A percentile compares a stretch with the other conserved stretches of the same genome.
Evolutionary conservation across 2,113 vertebrate species (phyloP).

Genomic region (Leucopternis melanops): DNA sequence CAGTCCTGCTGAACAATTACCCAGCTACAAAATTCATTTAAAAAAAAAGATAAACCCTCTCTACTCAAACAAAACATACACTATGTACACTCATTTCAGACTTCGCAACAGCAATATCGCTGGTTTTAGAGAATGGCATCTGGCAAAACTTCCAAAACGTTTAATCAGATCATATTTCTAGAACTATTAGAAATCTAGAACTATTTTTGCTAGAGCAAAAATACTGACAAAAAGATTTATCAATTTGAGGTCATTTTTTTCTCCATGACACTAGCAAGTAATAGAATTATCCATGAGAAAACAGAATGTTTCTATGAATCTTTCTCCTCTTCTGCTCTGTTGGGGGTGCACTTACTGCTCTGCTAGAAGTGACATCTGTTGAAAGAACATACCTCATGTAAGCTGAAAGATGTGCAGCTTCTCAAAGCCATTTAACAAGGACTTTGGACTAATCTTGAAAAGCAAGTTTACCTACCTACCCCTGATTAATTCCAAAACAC

Average conservation of each 20-base stretch:
- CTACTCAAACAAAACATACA: neutral
- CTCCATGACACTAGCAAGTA: neutral
- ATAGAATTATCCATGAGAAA: neutral
- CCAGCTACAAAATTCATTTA: neutral
- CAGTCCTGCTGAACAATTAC: neutral
- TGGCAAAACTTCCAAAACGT: neutral
- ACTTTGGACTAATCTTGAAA: neutral
- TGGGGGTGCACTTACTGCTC: neutral
- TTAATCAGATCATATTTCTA: neutral
- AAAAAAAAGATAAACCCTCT: neutral
- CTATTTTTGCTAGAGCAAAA: neutral
- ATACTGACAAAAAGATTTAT: neutral
- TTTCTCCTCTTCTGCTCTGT: neutral
- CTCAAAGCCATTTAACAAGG: neutral
- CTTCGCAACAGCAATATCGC: fast-evolving
- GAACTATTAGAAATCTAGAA: neutral
- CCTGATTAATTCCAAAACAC: neutral
- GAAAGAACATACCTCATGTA: neutral
- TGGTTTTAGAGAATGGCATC: neutral
- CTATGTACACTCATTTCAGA: fast-evolving
- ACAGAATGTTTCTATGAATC: neutral
- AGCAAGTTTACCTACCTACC: neutral
- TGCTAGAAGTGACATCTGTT: neutral
- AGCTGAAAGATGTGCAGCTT: neutral
- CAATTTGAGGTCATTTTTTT: neutral